A percentile compares a stretch with the other conserved stretches of the same genome.
These are phyloP conservation scores for Onychomys arenicola DNA, from an alignment of 2,797 vertebrate species.

Conservation along the genomic window DNA sequence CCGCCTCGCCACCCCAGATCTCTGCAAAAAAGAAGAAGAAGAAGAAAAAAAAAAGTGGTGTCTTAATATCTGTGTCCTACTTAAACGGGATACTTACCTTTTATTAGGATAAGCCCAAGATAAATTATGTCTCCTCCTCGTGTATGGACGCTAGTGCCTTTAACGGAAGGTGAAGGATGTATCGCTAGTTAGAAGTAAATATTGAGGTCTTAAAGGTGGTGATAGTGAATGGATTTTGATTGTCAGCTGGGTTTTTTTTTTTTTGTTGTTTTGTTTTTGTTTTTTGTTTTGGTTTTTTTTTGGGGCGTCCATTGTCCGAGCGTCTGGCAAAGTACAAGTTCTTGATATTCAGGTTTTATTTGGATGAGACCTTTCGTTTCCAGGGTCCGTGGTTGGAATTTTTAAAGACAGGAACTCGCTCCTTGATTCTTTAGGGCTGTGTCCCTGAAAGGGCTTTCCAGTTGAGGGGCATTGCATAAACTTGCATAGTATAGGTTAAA, in stretches of 20 bases:
- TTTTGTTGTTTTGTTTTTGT: constrained; percentile 29
- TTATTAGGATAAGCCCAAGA: constrained; percentile 78
- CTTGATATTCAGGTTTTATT: constrained; percentile 19
- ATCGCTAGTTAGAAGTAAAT: constrained; percentile 73
- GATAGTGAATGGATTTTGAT: constrained; percentile 70
- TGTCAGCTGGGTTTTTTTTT: constrained; percentile 70
- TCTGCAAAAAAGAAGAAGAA: neutral
- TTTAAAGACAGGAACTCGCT: neutral
- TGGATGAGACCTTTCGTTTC: constrained; percentile 14
- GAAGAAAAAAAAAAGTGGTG: constrained; percentile 70
- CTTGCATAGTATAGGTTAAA: neutral
- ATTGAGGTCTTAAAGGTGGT: constrained; percentile 79
- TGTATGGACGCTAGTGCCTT: constrained; percentile 87
- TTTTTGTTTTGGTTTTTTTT: neutral
- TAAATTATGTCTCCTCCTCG: constrained; percentile 85
- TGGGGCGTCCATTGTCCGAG: neutral
- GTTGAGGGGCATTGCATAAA: neutral
- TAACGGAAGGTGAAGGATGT: constrained; percentile 85
- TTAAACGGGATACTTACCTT: constrained; percentile 70
- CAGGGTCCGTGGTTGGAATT: constrained; percentile 58
- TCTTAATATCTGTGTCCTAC: constrained; percentile 79
- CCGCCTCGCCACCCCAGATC: neutral
- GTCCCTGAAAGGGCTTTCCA: constrained; percentile 40
- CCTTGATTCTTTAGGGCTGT: constrained; percentile 20
- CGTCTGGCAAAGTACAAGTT: constrained; percentile 41